A percentile compares a stretch with the other conserved stretches of the same genome.
Evolutionary conservation across 2,888 invertebrate species (phyloP).

Genomic region (Microdon myrmicae): DNA sequence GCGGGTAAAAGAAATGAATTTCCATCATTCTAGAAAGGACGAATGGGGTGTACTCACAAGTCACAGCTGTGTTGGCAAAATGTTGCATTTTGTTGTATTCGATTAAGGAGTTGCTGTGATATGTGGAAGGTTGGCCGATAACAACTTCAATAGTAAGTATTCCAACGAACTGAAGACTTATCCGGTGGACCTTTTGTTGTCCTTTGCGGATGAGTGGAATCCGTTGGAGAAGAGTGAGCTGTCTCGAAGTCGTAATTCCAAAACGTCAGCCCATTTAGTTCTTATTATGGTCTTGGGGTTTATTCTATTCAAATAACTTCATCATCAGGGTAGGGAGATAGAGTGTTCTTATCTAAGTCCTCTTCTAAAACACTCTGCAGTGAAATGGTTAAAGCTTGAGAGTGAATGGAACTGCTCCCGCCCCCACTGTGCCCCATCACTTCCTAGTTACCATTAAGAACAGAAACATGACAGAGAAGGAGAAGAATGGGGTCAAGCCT

Average conservation of each 20-base stretch:
- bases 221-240: too few relatives aligned
- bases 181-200: constrained; percentile 18
- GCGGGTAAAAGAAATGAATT: constrained; percentile 40
- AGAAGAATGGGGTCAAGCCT: constrained; percentile 46
- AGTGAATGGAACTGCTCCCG: constrained; percentile 1
- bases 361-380: not conserved
- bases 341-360: constrained; percentile 33
- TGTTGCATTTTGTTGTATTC: constrained; percentile 35
- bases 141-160: too few relatives aligned
- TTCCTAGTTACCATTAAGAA: too few relatives aligned
- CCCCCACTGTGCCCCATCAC: constrained; percentile 12
- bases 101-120: constrained; percentile 2
- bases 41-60: constrained; percentile 11
- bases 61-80: constrained; percentile 36
- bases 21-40: constrained; percentile 25
- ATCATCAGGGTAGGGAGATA: constrained; percentile 23
- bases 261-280: constrained; percentile 20
- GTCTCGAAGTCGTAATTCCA: constrained; percentile 1
- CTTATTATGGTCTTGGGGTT: constrained; percentile 20
- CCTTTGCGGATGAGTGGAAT: constrained; percentile 3
- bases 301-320: constrained; percentile 28
- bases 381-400: constrained; percentile 12
- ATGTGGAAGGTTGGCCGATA: not conserved
- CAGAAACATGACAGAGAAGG: constrained; percentile 13
- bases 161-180: constrained; percentile 1